Evolutionary conservation across 30 jellyfish, hydroid and myxozoan species (phyloP).

Genomic region (Aurelia aurita complex sp. Pacific): DNA sequence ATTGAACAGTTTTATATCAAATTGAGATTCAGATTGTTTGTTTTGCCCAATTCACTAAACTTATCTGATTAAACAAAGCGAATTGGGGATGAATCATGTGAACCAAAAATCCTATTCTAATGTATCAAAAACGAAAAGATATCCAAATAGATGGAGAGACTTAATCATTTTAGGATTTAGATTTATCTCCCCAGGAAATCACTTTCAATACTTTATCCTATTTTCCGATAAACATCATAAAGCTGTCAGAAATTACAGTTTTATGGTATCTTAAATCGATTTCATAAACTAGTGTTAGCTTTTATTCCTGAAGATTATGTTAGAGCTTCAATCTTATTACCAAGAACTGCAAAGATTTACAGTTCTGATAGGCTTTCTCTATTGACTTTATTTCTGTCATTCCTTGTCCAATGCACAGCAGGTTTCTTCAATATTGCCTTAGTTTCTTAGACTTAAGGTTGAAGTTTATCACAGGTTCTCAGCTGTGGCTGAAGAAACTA

Average conservation of each 20-base stretch:
- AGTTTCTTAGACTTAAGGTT: neutral
- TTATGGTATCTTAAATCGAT: conserved; percentile 21
- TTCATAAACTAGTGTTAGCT: neutral
- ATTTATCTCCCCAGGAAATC: conserved; percentile 26
- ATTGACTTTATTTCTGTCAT: conserved; percentile 8
- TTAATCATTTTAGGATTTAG: conserved; percentile 7
- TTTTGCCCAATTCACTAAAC: too few relatives aligned
- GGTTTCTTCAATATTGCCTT: conserved; percentile 13
- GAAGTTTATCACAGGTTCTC: conserved; percentile 6
- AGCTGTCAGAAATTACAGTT: conserved; percentile 12
- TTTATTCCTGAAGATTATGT: neutral
- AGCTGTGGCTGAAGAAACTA: conserved; percentile 35
- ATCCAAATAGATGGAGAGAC: conserved; percentile 9
- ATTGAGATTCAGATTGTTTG: too few relatives aligned
- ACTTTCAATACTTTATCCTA: conserved; percentile 8
- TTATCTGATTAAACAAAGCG: too few relatives aligned
- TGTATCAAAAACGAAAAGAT: too few relatives aligned
- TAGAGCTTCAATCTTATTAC: conserved; percentile 8
- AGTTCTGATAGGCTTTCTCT: neutral
- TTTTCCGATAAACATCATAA: conserved; percentile 1
- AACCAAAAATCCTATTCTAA: too few relatives aligned
- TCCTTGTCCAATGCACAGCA: conserved; percentile 14
- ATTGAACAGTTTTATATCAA: too few relatives aligned
- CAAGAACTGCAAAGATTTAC: conserved; percentile 3
- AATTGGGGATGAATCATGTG: too few relatives aligned